Conservation (phyloP, 2,888 invertebrate genomes). For the Metopia argyrocephala region DNA sequence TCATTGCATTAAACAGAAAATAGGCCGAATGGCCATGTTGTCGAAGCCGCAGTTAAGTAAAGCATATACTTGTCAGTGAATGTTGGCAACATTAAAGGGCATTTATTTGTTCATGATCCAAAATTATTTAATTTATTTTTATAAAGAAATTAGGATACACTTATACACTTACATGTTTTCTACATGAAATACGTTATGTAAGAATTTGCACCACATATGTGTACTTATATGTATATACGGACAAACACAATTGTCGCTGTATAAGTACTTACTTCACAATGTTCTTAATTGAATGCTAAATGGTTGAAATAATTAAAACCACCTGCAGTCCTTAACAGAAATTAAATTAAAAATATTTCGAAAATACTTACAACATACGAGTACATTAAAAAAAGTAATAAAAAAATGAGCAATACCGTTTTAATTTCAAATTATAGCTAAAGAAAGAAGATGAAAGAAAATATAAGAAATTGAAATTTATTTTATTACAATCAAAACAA, state of each 20-base stretch:
- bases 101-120: conserved; percentile 32
- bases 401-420: too few species aligned
- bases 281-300: conserved; percentile 30
- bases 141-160: neutral
- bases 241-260: too few species aligned
- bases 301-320: conserved; percentile 30
- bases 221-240: too few species aligned
- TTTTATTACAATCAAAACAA: too few species aligned
- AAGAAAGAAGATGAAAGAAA: too few species aligned
- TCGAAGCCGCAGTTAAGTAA: conserved; percentile 9
- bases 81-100: conserved; percentile 51
- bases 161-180: conserved; percentile 28
- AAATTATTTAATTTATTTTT: neutral
- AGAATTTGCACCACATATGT: conserved; percentile 9
- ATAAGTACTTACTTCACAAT: too few species aligned
- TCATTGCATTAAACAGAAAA: conserved; percentile 7
- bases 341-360: too few species aligned
- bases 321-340: conserved; percentile 24
- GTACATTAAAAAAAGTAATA: too few species aligned
- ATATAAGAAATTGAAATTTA: too few species aligned
- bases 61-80: conserved; percentile 6
- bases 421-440: too few species aligned
- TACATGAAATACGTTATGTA: conserved; percentile 53
- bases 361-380: too few species aligned
- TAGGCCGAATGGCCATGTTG: conserved; percentile 24